Evolutionary conservation across 2,797 vertebrate species (phyloP).

Genomic region (Lophius americanus): DNA sequence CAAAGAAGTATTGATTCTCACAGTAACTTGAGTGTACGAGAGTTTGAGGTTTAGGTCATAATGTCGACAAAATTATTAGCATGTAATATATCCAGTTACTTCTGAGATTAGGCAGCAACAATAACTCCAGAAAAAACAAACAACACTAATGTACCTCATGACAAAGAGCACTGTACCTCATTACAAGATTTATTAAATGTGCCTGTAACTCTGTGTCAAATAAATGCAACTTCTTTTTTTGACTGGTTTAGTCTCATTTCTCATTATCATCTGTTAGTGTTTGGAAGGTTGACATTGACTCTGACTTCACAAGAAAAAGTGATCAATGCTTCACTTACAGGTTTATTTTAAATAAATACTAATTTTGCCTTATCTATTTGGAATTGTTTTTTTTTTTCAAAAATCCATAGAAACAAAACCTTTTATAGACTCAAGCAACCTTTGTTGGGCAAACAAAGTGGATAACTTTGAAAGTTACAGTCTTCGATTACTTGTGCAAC

Average conservation of each 20-base stretch:
- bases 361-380: not conserved
- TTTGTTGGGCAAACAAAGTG: not conserved
- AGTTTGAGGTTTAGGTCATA: conserved; percentile 26
- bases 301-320: not conserved
- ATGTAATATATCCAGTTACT: conserved; percentile 32
- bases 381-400: not conserved
- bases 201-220: conserved; percentile 51
- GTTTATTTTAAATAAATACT: not conserved
- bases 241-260: conserved; percentile 8
- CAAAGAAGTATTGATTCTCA: conserved; percentile 20
- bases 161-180: conserved; percentile 58
- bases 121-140: conserved; percentile 37
- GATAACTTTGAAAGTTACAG: too few relatives aligned
- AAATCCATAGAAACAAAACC: too few relatives aligned
- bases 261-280: not conserved
- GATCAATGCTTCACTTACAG: not conserved
- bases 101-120: conserved; percentile 36
- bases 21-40: conserved; percentile 47
- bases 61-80: conserved; percentile 23
- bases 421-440: not conserved
- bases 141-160: conserved; percentile 39
- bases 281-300: not conserved
- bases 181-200: conserved; percentile 36
- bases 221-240: conserved; percentile 67
- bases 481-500: too few relatives aligned